These are phyloP conservation scores for Gymnodraco acuticeps DNA, from an alignment of 2,797 vertebrate species.

Conservation along the genomic window DNA sequence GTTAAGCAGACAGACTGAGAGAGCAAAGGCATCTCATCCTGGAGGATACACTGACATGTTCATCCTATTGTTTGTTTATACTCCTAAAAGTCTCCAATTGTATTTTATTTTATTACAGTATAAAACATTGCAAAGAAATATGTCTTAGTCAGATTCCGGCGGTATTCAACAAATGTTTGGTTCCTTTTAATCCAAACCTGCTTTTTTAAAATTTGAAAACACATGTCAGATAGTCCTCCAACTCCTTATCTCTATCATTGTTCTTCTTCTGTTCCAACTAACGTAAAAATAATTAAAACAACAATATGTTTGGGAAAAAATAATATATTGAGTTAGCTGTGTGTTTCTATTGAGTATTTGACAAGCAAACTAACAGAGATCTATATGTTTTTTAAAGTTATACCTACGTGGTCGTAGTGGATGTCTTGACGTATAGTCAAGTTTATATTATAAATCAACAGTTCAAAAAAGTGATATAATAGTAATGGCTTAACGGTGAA, in stretches of 20 bases:
- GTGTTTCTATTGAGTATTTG: not conserved
- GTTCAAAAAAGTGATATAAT: not conserved
- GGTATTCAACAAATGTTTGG: not conserved
- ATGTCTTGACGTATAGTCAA: not conserved
- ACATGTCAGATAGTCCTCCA: not conserved
- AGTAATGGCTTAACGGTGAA: not conserved
- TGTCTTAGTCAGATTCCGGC: not conserved
- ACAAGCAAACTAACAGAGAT: not conserved
- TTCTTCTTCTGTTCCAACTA: not conserved
- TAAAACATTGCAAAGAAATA: not conserved
- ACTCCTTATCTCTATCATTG: not conserved
- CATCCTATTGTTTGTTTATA: conserved; percentile 41
- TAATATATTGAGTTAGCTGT: too few species aligned
- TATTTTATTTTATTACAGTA: not conserved
- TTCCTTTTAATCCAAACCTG: not conserved
- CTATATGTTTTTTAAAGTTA: not conserved
- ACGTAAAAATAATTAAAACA: not conserved
- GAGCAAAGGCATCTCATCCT: conserved; percentile 53
- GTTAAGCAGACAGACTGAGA: conserved; percentile 62
- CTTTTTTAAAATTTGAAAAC: not conserved
- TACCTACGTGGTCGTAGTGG: not conserved
- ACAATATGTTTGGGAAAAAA: not conserved
- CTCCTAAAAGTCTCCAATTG: conserved; percentile 2
- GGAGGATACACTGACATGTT: conserved; percentile 55
- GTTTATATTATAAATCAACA: not conserved